These are phyloP conservation scores for Pterocles burchelli DNA, from an alignment of 2,113 vertebrate species.

Conservation along the genomic window DNA sequence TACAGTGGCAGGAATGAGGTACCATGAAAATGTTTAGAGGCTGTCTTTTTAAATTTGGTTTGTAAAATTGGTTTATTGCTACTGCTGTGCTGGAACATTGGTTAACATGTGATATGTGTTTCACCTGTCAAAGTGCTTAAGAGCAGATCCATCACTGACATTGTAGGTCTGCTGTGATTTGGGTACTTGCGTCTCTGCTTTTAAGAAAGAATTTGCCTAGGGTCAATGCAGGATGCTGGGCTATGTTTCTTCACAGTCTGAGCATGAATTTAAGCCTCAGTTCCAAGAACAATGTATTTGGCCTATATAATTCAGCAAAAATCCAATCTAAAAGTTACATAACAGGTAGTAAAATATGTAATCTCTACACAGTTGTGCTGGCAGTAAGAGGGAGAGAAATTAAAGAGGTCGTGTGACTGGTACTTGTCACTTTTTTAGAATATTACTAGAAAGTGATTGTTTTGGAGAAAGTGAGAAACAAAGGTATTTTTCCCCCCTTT, in stretches of 20 bases:
- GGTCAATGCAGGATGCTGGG: neutral
- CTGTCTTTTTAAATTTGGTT: neutral
- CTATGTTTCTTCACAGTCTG: neutral
- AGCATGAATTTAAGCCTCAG: neutral
- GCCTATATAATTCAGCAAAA: neutral
- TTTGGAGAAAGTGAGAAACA: neutral
- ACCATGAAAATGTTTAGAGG: neutral
- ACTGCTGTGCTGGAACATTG: neutral
- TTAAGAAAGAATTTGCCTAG: neutral
- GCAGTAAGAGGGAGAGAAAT: neutral
- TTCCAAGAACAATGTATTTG: neutral
- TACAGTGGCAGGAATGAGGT: neutral
- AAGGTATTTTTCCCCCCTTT: rapidly evolving
- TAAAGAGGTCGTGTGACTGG: neutral
- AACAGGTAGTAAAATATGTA: neutral
- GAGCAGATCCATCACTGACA: neutral
- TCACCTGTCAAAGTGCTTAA: neutral
- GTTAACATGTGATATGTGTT: neutral
- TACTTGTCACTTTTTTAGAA: neutral
- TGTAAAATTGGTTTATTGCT: neutral
- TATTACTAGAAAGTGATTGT: neutral
- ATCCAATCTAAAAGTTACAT: neutral
- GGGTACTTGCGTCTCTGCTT: neutral
- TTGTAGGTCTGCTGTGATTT: rapidly evolving
- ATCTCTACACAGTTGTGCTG: neutral